Evolutionary conservation across 2,113 vertebrate species (phyloP).

Genomic region (Condylura cristata): DNA sequence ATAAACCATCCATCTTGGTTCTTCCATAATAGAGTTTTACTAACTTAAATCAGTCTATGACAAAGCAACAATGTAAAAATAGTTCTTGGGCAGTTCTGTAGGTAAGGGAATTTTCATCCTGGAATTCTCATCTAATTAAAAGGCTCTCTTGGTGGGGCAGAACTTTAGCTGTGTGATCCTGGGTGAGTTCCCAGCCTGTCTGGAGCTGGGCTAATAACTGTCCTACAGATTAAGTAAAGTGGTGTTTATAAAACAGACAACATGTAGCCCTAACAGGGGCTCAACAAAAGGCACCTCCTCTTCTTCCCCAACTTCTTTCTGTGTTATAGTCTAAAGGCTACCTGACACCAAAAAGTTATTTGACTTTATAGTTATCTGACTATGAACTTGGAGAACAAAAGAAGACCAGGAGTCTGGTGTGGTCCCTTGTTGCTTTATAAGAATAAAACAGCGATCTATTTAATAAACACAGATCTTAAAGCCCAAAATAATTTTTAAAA

Average conservation of each 20-base stretch:
- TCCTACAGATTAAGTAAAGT: background rate
- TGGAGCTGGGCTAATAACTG: background rate
- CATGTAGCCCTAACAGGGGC: background rate
- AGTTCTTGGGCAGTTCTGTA: background rate
- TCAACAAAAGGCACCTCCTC: background rate
- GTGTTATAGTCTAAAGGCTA: background rate
- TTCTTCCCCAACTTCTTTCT: background rate
- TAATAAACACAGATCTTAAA: background rate
- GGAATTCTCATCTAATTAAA: slow-evolving; percentile 19
- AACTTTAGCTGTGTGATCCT: background rate
- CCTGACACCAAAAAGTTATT: background rate
- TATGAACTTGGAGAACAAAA: slow-evolving; percentile 21
- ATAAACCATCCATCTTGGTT: background rate
- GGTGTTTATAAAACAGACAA: background rate
- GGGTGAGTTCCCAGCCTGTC: background rate
- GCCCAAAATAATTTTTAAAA: background rate
- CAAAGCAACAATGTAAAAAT: slow-evolving; percentile 33
- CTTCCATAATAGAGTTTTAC: background rate
- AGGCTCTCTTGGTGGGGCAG: background rate
- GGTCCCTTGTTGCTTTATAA: background rate
- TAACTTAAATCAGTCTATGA: background rate
- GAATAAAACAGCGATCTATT: background rate
- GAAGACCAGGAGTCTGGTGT: slow-evolving; percentile 20
- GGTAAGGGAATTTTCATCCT: background rate
- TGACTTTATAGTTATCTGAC: slow-evolving; percentile 25